Evolutionary conservation across 92 coral and sea anemone species (phyloP), one percentile per base, ranked within the genome.

Genomic region (Pocillopora grandis): DNA sequence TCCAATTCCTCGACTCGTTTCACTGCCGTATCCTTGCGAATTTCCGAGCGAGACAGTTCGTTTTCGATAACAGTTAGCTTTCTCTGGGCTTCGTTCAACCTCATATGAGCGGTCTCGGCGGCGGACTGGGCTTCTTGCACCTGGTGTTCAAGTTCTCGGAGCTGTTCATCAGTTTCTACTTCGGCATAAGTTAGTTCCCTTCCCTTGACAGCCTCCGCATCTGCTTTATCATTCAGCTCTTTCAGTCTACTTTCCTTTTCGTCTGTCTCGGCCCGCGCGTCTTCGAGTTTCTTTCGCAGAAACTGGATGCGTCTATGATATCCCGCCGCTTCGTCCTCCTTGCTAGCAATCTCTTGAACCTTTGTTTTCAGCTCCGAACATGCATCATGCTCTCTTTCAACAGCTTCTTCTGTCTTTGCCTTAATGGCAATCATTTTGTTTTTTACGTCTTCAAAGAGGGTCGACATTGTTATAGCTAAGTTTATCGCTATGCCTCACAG

Each of bases 371-470:
- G 78, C 23, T 76, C 18, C 63, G 56, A 10, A 27, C 71, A 81
- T 55, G 98, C 98, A 2, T 92, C 92, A 48, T 35, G 36, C 76
- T 88, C 87, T 84, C 98, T 81, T 23, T 94, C 95, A 6, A 70
- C 87, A 13, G 98, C 98, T 60, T 68, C 87, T 62, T 94, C 98
- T 37, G 93, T 85, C 79, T 75, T 72, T 52, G 90, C 94, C 77
- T 88, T 94, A 66, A 85, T 66, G 57, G 92, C 93, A 58, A 52
- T 80, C 63, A 94, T 71, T 76, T 92, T 92, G 55, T 90, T 91
- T 36, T 84, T 88, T 13, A 94, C 82, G 56, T 55, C 21, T 18
- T 83, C 86, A 33, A 83, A 12, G 16, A 9, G 17, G 19, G 17
- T 3, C 62, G 80, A 33, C 86, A 83, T 83, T 60, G 3, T 48